Evolutionary conservation across 2,113 vertebrate genomes (phyloP).

Genomic region (Ailuropoda melanoleuca): DNA sequence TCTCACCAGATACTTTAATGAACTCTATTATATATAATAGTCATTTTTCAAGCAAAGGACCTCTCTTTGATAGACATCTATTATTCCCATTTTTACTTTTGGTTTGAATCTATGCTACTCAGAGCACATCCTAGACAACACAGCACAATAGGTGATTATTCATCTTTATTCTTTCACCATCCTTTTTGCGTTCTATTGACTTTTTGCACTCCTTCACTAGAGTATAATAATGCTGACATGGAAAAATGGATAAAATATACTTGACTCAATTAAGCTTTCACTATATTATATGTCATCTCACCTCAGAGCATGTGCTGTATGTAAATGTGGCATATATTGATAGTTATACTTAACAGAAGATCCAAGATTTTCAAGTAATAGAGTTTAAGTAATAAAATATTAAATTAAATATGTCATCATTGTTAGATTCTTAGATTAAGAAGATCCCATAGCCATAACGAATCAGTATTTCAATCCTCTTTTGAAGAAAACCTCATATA

Average conservation of each 20-base stretch:
- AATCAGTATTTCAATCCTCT: background rate
- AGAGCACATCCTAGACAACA: background rate
- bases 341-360: background rate
- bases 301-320: background rate
- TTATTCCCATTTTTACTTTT: background rate
- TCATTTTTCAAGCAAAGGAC: background rate
- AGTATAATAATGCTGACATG: background rate
- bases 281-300: background rate
- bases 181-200: background rate
- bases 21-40: background rate
- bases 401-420: background rate
- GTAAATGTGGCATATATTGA: background rate
- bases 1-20: background rate
- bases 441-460: background rate
- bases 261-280: background rate
- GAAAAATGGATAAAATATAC: background rate
- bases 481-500: conserved; percentile 6
- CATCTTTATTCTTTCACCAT: background rate
- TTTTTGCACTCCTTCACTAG: background rate
- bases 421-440: conserved; percentile 34
- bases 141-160: background rate
- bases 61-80: background rate
- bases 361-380: background rate
- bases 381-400: background rate
- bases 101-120: background rate